Evolutionary conservation across 92 coral and sea anemone genomes (phyloP).

Genomic region (Siderastrea radians): DNA sequence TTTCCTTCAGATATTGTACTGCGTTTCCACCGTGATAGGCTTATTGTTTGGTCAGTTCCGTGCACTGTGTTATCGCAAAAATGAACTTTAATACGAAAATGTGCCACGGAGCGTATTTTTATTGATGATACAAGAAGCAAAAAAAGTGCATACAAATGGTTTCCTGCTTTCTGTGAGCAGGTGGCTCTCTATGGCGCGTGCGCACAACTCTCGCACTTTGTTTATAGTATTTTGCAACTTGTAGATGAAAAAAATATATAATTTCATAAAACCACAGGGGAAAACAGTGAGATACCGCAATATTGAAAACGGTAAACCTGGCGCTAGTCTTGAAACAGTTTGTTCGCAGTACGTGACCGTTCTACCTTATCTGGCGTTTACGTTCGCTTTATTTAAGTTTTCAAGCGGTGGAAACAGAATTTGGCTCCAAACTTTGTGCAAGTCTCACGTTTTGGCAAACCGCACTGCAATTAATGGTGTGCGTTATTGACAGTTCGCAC

Average conservation of each 20-base stretch:
- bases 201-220: slow-evolving; percentile 29
- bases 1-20: slow-evolving; percentile 9
- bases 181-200: slow-evolving; percentile 37
- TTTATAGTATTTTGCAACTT: slow-evolving; percentile 33
- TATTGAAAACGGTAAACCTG: slow-evolving; percentile 8
- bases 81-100: slow-evolving; percentile 27
- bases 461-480: slow-evolving; percentile 38
- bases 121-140: slow-evolving; percentile 24
- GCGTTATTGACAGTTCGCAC: slow-evolving; percentile 25
- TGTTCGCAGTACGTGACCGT: not conserved
- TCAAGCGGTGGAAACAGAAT: not conserved
- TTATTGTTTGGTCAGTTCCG: slow-evolving; percentile 41
- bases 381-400: not conserved
- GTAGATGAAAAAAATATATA: slow-evolving; percentile 4
- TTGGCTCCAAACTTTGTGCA: not conserved
- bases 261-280: slow-evolving; percentile 41
- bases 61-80: slow-evolving; percentile 21
- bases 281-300: not conserved
- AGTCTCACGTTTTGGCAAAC: not conserved
- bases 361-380: not conserved
- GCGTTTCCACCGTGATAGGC: not conserved
- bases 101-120: slow-evolving; percentile 22
- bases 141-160: slow-evolving; percentile 26
- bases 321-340: slow-evolving; percentile 3
- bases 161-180: slow-evolving; percentile 18